Evolutionary conservation across 2,797 vertebrate genomes (phyloP), one percentile per base, ranked within the genome.

Genomic region (Danio aesculapii): DNA sequence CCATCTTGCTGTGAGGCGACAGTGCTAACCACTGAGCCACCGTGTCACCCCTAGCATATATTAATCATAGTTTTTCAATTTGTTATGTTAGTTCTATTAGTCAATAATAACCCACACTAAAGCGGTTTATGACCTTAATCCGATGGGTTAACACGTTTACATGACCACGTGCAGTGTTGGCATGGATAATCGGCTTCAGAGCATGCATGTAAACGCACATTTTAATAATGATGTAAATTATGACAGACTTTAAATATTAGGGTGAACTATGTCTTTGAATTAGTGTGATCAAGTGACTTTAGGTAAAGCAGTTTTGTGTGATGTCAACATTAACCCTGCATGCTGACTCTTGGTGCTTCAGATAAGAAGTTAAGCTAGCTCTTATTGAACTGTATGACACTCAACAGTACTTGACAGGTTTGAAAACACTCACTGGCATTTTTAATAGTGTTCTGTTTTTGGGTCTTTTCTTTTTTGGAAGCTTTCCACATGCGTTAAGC

Each of bases 281-380:
- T 7, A n/a, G n/a, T 43, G 39, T 5, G 16, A 14, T 63, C 39
- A 6, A 13, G 8, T 47, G 6, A 47, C 57, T 44, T 73, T 47
- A 44, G 57, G 58, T 74, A 3, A 13, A 41, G 46, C 21, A 62
- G 72, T 62, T 75, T 62, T 39, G 46, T 75, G 10, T 41, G 11
- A 43, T 58, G 16, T 39, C 64, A 14, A 41, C 17, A 58, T 49
- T 77, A 69, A 69, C 53, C 64, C 53, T 79, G n/a, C 44, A 1
- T 66, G 77, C 62, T 69, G 30, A 69, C 19, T 68, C 50, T 44
- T 30, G 17, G 68, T 71, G 58, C 47, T 69, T 70, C 30, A 52
- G 21, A 10, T 63, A 2, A 71, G 14, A 72, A n/a, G n/a, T 52
- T 46, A 74, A 67, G 70, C 44, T 73, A 66, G 50, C 52, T 73